These are phyloP conservation scores for Probaryconus sp. DNA, from an alignment of 1,140 invertebrate genomes.

Conservation along the genomic window DNA sequence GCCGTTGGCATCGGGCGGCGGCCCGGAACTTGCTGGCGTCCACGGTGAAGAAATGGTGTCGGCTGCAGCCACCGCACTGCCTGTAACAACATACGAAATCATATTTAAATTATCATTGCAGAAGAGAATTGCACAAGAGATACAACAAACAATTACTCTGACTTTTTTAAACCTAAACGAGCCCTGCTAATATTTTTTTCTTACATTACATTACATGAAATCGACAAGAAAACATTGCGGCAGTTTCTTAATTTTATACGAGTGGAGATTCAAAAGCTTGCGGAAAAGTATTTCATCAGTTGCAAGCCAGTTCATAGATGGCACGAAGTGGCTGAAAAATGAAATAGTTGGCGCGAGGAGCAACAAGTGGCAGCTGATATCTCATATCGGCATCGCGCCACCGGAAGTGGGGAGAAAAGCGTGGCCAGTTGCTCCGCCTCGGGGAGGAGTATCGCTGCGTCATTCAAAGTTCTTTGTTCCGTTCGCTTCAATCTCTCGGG, in stretches of 20 bases:
- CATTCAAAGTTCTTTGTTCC: constrained; percentile 34
- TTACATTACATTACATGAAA: too few species aligned
- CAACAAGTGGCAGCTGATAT: constrained; percentile 78
- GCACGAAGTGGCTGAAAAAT: constrained; percentile 52
- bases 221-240: too few species aligned
- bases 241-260: too few species aligned
- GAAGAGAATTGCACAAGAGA: too few species aligned
- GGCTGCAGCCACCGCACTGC: constrained; percentile 85
- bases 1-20: constrained; percentile 85
- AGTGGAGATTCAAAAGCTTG: background rate
- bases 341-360: constrained; percentile 58
- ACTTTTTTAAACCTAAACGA: too few species aligned
- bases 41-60: constrained; percentile 93
- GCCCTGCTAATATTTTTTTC: too few species aligned
- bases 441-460: constrained; percentile 54
- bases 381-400: constrained; percentile 72
- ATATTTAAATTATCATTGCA: too few species aligned
- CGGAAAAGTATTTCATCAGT: constrained; percentile 17
- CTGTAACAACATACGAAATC: constrained; percentile 78
- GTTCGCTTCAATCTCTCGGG: constrained; percentile 15
- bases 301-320: constrained; percentile 29
- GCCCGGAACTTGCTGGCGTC: constrained; percentile 86
- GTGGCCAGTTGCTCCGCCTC: constrained; percentile 66
- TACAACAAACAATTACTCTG: too few species aligned
- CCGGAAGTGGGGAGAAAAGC: constrained; percentile 53